Base-by-base conservation (phyloP, 1,140 invertebrate species). In the Orius insidiosus region DNA sequence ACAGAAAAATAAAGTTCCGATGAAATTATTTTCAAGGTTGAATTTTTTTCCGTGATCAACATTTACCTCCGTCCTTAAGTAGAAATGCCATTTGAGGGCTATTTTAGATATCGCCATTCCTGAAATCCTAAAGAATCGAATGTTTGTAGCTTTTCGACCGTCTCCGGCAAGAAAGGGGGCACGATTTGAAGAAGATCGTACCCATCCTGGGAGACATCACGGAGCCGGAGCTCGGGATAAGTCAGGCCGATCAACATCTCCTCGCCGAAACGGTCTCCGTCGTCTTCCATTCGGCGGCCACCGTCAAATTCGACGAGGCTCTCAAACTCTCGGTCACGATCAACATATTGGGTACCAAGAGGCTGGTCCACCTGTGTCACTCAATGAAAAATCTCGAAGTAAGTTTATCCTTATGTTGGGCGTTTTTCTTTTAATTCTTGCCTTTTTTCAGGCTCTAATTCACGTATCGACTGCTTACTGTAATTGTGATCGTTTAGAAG, bases 281-380 rank as follows among this genome's bases (percentile, higher is more conserved):
- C 51, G 92, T 98, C 9, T 96, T 98, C 69, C 94, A 98, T 65
- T 94, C 89, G 44, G 95, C 94, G 8, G 95, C 95, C 16, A 98
- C 94, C n/a, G 78, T 87, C n/a, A 80, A 80, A 62, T 98, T 98
- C 65, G 93, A 98, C 62, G 94, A 98, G 68, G 86, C 89, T 50
- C 71, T 98, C 49, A 92, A 92, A 67, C 67, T 87, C 14, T 86
- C 84, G 7, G 80, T 90, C 31, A 84, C 81, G 56, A 88, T 89
- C 63, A 93, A 93, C 63, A 83, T 90, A 71, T 64, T 86, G 49
- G 86, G 85, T 36, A 90, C 85, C 14, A 83, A 85, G 60, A 71
- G 80, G 54, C 67, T 90, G 41, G 72, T 90, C 16, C 77, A 87
- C 59, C 68, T 90, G 13, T 87, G 84, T 59, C 83, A 85, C 66